phyloP scores from a whole-genome alignment of 2,113 vertebrate genomes.

The Acanthochromis polyacanthus region DNA sequence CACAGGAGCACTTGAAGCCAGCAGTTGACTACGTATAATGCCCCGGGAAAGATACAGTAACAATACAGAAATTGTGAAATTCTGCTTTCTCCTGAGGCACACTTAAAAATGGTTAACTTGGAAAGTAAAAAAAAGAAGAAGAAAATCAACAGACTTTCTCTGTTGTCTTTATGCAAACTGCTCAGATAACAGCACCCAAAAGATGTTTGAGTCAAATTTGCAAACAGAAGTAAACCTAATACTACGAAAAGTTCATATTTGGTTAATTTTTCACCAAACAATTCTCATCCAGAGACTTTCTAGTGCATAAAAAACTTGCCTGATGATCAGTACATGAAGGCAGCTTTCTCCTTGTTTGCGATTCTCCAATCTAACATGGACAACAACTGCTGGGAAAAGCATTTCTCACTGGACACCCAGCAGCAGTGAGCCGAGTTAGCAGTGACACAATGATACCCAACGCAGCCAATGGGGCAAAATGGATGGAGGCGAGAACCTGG shows the following conservation, averaged over 20 bases:
- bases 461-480: not conserved
- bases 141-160: not conserved
- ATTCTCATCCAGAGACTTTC: not conserved
- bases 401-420: too few relatives aligned
- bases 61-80: too few relatives aligned
- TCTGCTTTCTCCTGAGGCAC: too few relatives aligned
- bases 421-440: not conserved
- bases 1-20: too few relatives aligned
- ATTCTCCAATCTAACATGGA: not conserved
- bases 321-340: too few relatives aligned
- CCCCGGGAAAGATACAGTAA: too few relatives aligned
- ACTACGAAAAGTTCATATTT: not conserved
- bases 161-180: not conserved
- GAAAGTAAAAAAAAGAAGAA: too few relatives aligned
- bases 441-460: slow-evolving; percentile 6
- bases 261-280: not conserved
- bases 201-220: not conserved
- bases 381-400: too few relatives aligned
- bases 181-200: not conserved
- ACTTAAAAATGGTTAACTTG: too few relatives aligned
- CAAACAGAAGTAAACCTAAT: not conserved
- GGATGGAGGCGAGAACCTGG: not conserved
- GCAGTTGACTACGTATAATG: too few relatives aligned
- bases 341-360: not conserved
- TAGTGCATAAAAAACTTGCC: not conserved